These are phyloP conservation scores for Prenolepis imparis DNA, from an alignment of 2,888 invertebrate genomes.

Conservation along the genomic window DNA sequence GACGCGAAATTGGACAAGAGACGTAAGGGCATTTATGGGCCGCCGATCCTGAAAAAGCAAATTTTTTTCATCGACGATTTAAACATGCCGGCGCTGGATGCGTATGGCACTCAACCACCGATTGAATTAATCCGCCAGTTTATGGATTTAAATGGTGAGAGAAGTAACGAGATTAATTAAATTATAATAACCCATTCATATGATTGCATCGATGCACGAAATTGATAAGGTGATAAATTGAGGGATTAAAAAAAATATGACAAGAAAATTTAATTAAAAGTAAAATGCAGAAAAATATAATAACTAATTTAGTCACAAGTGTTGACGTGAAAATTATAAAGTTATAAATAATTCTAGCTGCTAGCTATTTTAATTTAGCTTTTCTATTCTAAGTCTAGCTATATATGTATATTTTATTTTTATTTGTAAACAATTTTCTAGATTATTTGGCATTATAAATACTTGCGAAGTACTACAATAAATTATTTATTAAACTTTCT, in stretches of 20 bases:
- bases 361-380: not conserved
- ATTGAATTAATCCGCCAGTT: conserved; percentile 95
- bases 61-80: conserved; percentile 96
- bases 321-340: conserved; percentile 4
- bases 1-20: conserved; percentile 92
- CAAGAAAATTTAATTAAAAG: not conserved
- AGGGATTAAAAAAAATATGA: not conserved
- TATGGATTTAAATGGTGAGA: conserved; percentile 92
- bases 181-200: not conserved
- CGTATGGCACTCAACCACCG: conserved; percentile 96
- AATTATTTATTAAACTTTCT: not conserved
- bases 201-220: not conserved
- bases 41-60: conserved; percentile 92
- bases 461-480: not conserved
- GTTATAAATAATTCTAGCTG: not conserved
- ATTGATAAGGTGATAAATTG: not conserved
- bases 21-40: conserved; percentile 94
- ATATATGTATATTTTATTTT: conserved; percentile 5
- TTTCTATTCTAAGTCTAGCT: not conserved
- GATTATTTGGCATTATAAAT: not conserved
- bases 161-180: conserved; percentile 1
- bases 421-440: not conserved
- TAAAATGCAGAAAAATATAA: not conserved
- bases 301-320: not conserved
- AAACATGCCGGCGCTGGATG: conserved; percentile 96